Percentiles rank a stretch among this genome's conserved stretches.
Evolutionary conservation across 2,797 vertebrate species (phyloP).

Genomic region (Lepus townsendii): DNA sequence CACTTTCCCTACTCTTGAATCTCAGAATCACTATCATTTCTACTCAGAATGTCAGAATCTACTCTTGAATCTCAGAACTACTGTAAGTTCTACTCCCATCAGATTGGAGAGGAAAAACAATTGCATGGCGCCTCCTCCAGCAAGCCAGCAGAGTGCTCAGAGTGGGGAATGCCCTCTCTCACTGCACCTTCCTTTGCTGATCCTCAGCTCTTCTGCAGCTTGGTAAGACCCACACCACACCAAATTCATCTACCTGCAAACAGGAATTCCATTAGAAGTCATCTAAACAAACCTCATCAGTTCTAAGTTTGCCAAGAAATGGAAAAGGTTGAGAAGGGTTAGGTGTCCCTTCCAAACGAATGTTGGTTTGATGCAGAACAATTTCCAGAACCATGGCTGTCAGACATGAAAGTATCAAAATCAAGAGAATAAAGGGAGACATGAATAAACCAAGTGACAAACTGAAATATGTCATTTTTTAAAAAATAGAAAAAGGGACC

Average conservation of each 20-base stretch:
- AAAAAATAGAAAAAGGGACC: no score
- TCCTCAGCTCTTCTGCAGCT: background rate
- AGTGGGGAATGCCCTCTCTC: background rate
- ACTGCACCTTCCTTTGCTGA: background rate
- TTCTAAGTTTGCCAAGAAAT: background rate
- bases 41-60: background rate
- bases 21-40: background rate
- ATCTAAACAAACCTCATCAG: background rate
- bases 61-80: background rate
- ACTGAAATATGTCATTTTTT: background rate
- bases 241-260: background rate
- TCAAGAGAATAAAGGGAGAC: background rate
- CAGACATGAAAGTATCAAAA: conserved; percentile 1
- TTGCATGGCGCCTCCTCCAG: background rate
- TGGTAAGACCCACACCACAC: background rate
- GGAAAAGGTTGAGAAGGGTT: background rate
- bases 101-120: background rate
- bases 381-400: background rate
- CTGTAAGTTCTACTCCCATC: background rate
- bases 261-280: background rate
- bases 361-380: background rate
- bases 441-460: conserved; percentile 18
- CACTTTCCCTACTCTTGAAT: background rate
- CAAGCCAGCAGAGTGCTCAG: background rate
- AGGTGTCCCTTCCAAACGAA: background rate